Evolutionary conservation across 2,888 invertebrate species (phyloP).

Genomic region (Choristoneura rosaceana): DNA sequence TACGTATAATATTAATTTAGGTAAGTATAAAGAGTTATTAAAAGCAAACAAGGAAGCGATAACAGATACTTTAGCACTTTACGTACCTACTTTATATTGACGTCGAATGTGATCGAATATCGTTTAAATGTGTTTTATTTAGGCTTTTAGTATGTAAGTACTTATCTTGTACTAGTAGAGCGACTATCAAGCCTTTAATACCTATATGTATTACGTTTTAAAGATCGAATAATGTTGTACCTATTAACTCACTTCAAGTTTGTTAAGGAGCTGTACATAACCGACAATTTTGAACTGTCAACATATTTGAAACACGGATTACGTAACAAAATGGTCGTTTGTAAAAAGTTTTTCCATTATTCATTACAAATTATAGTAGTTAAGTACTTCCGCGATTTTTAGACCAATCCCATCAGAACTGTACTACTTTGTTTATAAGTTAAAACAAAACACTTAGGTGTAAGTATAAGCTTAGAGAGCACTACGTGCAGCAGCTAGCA

Average conservation of each 20-base stretch:
- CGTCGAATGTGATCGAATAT: conserved; percentile 1
- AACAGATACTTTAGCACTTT: background rate
- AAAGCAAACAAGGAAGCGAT: conserved; percentile 3
- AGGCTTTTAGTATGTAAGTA: background rate
- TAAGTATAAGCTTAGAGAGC: too few relatives aligned
- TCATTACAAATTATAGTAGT: background rate
- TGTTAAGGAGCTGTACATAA: background rate
- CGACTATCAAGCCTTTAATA: background rate
- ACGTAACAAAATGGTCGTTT: background rate
- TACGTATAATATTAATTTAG: background rate
- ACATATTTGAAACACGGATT: background rate
- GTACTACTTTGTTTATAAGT: background rate
- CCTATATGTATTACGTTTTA: background rate
- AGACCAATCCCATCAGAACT: background rate
- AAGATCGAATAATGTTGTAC: too few relatives aligned
- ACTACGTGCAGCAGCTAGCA: too few relatives aligned
- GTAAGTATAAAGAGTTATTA: background rate
- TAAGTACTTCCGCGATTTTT: background rate
- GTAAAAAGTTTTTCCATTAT: background rate
- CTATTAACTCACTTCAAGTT: too few relatives aligned
- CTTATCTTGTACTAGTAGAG: background rate
- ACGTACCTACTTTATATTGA: background rate
- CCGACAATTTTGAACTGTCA: background rate
- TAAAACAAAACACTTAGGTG: background rate
- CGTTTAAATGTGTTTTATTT: conserved; percentile 12